These are phyloP conservation scores for Onychomys arenicola DNA, from an alignment of 2,797 vertebrate species.

Conservation along the genomic window DNA sequence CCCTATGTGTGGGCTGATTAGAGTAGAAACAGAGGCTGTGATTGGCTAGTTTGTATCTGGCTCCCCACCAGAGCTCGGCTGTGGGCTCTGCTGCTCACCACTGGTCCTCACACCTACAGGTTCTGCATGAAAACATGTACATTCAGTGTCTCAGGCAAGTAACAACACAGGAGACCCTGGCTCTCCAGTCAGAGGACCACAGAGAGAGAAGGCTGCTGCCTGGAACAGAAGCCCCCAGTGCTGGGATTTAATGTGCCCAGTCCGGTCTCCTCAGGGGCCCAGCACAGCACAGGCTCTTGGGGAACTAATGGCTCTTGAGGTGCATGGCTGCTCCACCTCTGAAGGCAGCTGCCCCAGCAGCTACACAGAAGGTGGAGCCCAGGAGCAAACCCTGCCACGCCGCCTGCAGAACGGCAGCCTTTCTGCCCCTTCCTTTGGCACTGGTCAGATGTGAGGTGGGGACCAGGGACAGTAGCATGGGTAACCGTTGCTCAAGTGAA, in stretches of 20 bases:
- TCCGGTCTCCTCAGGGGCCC: background rate
- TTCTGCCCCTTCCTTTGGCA: background rate
- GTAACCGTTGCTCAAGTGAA: background rate
- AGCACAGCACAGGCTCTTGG: background rate
- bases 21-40: background rate
- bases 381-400: background rate
- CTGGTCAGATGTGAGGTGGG: no score
- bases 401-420: background rate
- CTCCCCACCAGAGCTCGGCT: background rate
- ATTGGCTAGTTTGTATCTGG: background rate
- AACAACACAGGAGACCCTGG: background rate
- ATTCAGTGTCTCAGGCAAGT: background rate
- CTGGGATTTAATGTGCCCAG: background rate
- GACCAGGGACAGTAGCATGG: background rate
- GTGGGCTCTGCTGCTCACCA: background rate
- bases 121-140: background rate
- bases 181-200: no score
- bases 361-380: background rate
- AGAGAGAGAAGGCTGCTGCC: background rate
- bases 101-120: background rate
- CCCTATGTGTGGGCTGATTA: background rate
- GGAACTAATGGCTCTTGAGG: background rate
- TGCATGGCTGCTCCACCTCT: background rate
- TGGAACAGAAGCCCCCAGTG: background rate
- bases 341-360: background rate